Evolutionary conservation across 30 jellyfish, hydroid and myxozoan genomes (phyloP).

Genomic region (Turritopsis rubra): DNA sequence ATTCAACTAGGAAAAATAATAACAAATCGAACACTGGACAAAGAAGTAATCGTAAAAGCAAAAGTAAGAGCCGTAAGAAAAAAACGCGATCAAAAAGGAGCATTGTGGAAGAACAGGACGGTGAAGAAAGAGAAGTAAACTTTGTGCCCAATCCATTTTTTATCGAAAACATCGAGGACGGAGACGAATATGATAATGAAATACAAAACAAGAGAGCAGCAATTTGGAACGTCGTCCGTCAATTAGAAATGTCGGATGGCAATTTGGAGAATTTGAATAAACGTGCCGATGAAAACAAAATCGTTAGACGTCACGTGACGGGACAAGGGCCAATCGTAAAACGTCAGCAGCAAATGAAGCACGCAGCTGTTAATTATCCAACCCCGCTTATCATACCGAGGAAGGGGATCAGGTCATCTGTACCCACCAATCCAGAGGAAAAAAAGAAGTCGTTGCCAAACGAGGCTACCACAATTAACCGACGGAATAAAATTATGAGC

Average conservation of each 20-base stretch:
- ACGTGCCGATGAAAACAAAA: background rate
- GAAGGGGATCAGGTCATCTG: background rate
- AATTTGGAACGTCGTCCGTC: background rate
- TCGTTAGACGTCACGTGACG: background rate
- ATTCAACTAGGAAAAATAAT: background rate
- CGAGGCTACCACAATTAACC: background rate
- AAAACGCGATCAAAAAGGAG: background rate
- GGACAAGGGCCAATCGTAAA: background rate
- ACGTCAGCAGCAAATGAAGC: background rate
- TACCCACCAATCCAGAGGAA: background rate
- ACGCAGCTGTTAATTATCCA: background rate
- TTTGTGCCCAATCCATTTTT: background rate
- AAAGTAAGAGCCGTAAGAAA: background rate
- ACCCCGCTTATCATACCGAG: background rate
- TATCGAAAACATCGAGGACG: constrained; percentile 3
- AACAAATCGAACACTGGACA: background rate
- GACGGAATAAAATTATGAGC: background rate
- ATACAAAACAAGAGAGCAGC: constrained; percentile 9
- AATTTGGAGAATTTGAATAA: background rate
- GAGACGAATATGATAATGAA: constrained; percentile 2
- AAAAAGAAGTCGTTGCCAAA: background rate
- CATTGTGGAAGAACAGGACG: constrained; percentile 1
- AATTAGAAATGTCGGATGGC: background rate
- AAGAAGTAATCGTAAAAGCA: background rate
- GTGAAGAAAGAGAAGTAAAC: background rate